These are phyloP conservation scores for Eurytoma adleriae DNA, from an alignment of 2,888 invertebrate species.

Conservation along the genomic window DNA sequence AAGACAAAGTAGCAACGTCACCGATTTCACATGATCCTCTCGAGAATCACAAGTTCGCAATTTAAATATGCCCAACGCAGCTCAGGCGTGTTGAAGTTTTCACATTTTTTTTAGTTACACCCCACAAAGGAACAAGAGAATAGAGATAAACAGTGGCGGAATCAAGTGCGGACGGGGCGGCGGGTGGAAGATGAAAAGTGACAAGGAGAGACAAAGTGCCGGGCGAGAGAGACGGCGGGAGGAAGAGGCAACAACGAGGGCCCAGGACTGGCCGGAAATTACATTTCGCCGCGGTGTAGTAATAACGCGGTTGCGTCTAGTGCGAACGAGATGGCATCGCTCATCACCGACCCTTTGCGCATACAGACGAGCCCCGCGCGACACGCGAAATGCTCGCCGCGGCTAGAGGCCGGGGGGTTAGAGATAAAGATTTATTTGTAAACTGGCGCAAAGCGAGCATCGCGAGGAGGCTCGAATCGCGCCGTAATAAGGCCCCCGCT, in stretches of 20 bases:
- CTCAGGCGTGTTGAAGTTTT: too few species aligned
- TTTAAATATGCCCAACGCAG: too few species aligned
- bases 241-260: slow-evolving; percentile 62
- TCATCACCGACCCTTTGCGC: slow-evolving; percentile 52
- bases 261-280: slow-evolving; percentile 71
- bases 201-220: slow-evolving; percentile 25
- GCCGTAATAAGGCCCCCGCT: slow-evolving; percentile 32
- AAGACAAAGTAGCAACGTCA: too few species aligned
- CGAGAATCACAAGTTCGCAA: too few species aligned
- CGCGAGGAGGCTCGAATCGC: background rate
- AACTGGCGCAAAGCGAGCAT: slow-evolving; percentile 26
- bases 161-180: slow-evolving; percentile 22
- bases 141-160: slow-evolving; percentile 12
- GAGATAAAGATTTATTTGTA: slow-evolving; percentile 53
- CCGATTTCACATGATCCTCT: too few species aligned
- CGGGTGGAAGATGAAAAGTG: slow-evolving; percentile 24
- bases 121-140: background rate
- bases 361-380: slow-evolving; percentile 36
- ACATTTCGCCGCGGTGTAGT: slow-evolving; percentile 71
- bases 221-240: slow-evolving; percentile 10
- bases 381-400: slow-evolving; percentile 5
- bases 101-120: background rate
- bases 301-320: slow-evolving; percentile 63
- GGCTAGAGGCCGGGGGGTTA: background rate
- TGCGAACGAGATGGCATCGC: slow-evolving; percentile 50